Conservation (phyloP, 2,797 vertebrate genomes). For the Microtus obscurus region DNA sequence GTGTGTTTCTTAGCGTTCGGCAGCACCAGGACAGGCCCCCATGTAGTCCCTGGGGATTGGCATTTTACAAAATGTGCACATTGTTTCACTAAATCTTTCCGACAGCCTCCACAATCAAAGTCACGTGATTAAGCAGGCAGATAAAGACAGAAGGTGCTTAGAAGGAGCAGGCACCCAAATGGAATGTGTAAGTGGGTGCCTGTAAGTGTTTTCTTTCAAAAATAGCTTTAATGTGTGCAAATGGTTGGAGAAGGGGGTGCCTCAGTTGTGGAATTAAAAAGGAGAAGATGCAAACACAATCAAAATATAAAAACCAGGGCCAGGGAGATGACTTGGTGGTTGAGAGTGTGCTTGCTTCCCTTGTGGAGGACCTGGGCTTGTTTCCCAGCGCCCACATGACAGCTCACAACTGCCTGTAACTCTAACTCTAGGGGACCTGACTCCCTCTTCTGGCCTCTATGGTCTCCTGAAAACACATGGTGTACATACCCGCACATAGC, state of each 20-base stretch:
- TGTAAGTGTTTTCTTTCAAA: background rate
- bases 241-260: background rate
- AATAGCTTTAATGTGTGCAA: background rate
- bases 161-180: fast-evolving
- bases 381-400: background rate
- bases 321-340: background rate
- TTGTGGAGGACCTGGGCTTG: background rate
- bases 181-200: background rate
- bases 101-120: background rate
- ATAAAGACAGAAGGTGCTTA: background rate
- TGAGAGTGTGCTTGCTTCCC: background rate
- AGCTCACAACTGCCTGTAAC: too few relatives aligned
- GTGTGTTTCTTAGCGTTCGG: background rate
- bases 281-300: too few relatives aligned
- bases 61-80: background rate
- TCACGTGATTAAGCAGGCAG: background rate
- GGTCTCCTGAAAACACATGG: background rate
- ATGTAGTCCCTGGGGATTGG: background rate
- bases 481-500: background rate
- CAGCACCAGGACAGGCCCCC: background rate
- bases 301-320: background rate
- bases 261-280: background rate
- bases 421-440: background rate
- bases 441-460: background rate
- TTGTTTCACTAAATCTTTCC: background rate